Evolutionary conservation across 2,797 vertebrate genomes (phyloP).

Genomic region (Pitangus sulphuratus): DNA sequence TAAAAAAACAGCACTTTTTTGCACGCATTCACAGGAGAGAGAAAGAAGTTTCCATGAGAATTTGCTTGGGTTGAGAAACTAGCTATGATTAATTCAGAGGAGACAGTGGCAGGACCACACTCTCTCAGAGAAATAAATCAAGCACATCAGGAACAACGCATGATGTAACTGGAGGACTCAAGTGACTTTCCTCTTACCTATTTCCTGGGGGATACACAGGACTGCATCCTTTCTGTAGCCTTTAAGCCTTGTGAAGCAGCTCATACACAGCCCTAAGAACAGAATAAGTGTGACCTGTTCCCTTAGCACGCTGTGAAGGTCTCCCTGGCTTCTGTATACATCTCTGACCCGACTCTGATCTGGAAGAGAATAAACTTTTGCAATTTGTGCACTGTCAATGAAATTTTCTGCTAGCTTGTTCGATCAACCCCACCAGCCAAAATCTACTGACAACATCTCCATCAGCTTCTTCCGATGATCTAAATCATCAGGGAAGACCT

Average conservation of each 20-base stretch:
- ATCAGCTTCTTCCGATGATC: background rate
- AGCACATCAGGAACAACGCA: background rate
- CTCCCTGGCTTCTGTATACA: background rate
- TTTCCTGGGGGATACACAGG: background rate
- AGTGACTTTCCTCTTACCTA: background rate
- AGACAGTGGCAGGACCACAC: background rate
- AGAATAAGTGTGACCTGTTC: background rate
- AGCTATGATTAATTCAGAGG: background rate
- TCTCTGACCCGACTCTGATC: background rate
- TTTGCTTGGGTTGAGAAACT: background rate
- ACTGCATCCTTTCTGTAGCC: background rate
- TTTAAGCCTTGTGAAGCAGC: background rate
- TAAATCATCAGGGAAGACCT: background rate
- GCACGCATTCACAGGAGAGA: background rate
- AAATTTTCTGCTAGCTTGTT: background rate
- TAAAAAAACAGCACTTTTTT: background rate
- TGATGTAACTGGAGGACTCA: background rate
- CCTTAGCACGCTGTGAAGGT: accelerated
- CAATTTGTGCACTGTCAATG: background rate
- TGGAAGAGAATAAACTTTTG: background rate
- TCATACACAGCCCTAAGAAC: background rate
- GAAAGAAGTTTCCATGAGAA: background rate
- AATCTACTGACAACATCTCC: background rate
- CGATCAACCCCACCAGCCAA: background rate
- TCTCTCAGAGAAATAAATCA: background rate